phyloP scores from a whole-genome alignment of 2,113 vertebrate genomes.

The Syrmaticus mikado region DNA sequence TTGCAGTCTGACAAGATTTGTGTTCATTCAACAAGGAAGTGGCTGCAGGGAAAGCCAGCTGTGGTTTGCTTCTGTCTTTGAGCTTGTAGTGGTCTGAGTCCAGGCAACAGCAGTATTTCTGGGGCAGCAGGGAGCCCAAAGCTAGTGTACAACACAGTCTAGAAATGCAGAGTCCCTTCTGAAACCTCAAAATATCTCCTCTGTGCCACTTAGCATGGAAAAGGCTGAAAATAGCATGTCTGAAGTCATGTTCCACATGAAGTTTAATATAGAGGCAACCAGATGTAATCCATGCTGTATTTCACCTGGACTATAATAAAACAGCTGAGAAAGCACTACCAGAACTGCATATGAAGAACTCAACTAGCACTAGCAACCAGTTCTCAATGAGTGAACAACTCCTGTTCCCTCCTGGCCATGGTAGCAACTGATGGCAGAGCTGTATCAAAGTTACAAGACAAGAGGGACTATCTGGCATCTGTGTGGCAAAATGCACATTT shows the following conservation, averaged over 20 bases:
- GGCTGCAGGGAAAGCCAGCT: neutral
- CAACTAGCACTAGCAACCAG: accelerated
- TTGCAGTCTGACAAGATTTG: neutral
- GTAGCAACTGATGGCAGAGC: neutral
- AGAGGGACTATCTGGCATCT: neutral
- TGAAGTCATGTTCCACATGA: neutral
- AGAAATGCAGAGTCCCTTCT: neutral
- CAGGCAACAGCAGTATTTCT: neutral
- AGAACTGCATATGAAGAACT: neutral
- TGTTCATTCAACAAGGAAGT: neutral
- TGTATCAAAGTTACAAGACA: neutral
- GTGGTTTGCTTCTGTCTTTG: neutral
- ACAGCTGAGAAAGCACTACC: neutral
- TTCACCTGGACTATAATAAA: neutral
- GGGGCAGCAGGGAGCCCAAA: neutral
- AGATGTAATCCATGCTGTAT: neutral
- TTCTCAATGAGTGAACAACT: neutral
- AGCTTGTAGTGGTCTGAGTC: neutral
- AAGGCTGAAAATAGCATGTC: neutral
- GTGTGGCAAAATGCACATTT: accelerated
- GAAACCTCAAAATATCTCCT: neutral
- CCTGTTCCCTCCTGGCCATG: neutral
- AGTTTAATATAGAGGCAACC: neutral
- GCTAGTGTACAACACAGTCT: neutral
- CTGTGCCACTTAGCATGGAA: neutral